Conservation (phyloP, 92 coral and sea anemone species). For the Umimayanthus chanpuru region DNA sequence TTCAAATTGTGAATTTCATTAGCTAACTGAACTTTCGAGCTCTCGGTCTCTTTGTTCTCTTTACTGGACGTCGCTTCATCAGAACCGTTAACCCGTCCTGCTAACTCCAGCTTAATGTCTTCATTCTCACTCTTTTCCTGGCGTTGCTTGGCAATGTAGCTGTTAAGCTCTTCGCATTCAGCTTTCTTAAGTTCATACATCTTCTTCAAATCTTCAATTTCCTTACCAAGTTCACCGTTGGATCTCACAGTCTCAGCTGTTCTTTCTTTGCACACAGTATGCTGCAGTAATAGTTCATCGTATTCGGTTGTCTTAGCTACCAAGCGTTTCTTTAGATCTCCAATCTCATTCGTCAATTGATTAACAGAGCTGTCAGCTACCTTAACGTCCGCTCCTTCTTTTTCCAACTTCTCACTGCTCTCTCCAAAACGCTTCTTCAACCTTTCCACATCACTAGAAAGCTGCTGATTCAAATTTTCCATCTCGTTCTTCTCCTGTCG, state of each 20-base stretch:
- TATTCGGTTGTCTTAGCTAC: not conserved
- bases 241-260: not conserved
- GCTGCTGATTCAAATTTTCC: not conserved
- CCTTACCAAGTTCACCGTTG: not conserved
- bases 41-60: conserved; percentile 6
- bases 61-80: not conserved
- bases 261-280: not conserved
- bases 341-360: not conserved
- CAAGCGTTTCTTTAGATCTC: conserved; percentile 2
- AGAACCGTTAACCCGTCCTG: not conserved
- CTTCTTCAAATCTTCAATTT: not conserved
- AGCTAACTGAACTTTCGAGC: not conserved
- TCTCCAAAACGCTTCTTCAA: not conserved
- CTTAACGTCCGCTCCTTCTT: not conserved
- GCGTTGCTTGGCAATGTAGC: conserved; percentile 10
- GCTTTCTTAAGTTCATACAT: conserved; percentile 18
- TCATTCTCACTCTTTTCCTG: conserved; percentile 5
- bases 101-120: not conserved
- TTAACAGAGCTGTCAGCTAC: not conserved
- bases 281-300: not conserved
- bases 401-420: not conserved
- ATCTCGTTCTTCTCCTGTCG: conserved; percentile 26
- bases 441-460: not conserved
- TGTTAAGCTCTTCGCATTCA: conserved; percentile 18
- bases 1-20: conserved; percentile 4